These are phyloP conservation scores for Aurelia coerulea DNA, from an alignment of 30 jellyfish, hydroid and myxozoan species.

Conservation along the genomic window DNA sequence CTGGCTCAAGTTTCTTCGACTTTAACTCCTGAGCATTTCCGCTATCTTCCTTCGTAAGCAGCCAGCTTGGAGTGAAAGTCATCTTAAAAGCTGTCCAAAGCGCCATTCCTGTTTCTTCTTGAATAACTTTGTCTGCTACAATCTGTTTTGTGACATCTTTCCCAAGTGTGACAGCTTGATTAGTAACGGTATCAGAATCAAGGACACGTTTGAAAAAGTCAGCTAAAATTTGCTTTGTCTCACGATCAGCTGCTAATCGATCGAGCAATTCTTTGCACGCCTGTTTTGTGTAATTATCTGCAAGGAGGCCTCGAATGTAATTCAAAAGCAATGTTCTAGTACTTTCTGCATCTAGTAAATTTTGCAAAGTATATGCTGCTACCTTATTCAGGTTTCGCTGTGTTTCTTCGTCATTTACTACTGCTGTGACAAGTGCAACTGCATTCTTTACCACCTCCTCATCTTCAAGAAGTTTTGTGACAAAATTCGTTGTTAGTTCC, in stretches of 20 bases:
- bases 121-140: constrained; percentile 73
- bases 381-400: constrained; percentile 28
- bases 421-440: constrained; percentile 26
- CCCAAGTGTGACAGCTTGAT: constrained; percentile 82
- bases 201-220: constrained; percentile 67
- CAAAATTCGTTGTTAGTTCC: constrained; percentile 54
- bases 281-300: constrained; percentile 52
- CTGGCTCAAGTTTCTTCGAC: neutral
- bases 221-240: constrained; percentile 63
- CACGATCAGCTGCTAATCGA: constrained; percentile 48
- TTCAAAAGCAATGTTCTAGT: constrained; percentile 46
- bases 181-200: constrained; percentile 72
- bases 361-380: constrained; percentile 25
- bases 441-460: constrained; percentile 38
- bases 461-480: constrained; percentile 48
- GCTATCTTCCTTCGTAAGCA: constrained; percentile 10
- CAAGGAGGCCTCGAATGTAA: constrained; percentile 42
- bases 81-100: constrained; percentile 74
- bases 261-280: constrained; percentile 68
- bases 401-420: constrained; percentile 54
- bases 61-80: constrained; percentile 80
- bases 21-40: neutral
- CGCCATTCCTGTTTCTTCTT: constrained; percentile 84
- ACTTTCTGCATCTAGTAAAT: constrained; percentile 34
- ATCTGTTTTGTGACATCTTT: constrained; percentile 75